Evolutionary conservation across 2,113 vertebrate species (phyloP), one percentile per base, ranked within the genome.

Genomic region (Scophthalmus maximus): DNA sequence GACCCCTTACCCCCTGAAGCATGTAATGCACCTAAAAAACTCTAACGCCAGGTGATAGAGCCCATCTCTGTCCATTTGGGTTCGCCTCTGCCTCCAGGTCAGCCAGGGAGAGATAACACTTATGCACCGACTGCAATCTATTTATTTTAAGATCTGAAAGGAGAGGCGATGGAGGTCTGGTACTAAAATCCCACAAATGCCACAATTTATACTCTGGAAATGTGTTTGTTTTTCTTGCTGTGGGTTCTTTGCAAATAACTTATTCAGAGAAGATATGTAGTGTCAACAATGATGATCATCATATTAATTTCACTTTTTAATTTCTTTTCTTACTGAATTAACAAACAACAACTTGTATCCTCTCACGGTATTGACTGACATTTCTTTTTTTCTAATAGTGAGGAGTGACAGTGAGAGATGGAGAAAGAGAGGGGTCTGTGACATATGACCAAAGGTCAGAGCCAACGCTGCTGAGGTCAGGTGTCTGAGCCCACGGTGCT

Each of bases 1-100:
- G 69, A n/a, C 44, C 34, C 66, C 20, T 18, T 53, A 20, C 26
- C 68, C n/a, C 66, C 66, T 30, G 76, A 42, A 81, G 77, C 56
- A 14, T 46, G 10, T 30, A 22, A 34, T 66, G 46, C 64, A 83
- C 64, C 51, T 38, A 63, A 62, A 63, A 62, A 80, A 78, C 53
- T 80, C 57, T 32, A 58, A 67, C 42, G 12, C 42, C 29, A 66
- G 57, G 36, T 78, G 76, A 86, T 40, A 9, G 68, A 65, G 73
- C 51, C 53, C 59, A 57, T 73, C n/a, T 75, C 56, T 55, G 6
- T 69, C 76, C 70, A 73, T 55, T 59, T 69, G 63, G 51, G 29
- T 63, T 46, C 49, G 26, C 47, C 23, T 53, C 27, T 72, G 67
- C 67, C 76, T 73, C 34, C 61, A 23, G 73, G 78, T 74, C 65